Base-by-base conservation (phyloP, 1,140 invertebrate genomes). In the Oreohelix idahoensis region DNA sequence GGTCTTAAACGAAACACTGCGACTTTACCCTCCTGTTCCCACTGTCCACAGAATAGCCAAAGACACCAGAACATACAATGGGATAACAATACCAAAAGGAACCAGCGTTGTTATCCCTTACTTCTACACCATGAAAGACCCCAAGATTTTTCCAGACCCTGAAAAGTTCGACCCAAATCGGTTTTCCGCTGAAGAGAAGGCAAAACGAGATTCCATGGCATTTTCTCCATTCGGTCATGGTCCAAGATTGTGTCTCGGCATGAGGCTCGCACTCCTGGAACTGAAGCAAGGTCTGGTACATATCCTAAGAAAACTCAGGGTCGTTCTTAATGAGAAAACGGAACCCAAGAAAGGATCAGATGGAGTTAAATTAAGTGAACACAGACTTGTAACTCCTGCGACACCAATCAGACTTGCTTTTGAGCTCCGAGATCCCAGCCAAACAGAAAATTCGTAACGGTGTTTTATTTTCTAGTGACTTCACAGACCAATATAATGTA, bases 141-240 rank as follows among this genome's bases (percentile, higher is more conserved):
- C 49, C 32, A 78, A 36, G 58, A 11, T 51, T 4, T 78, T 39
- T 36, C 76, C 76, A 32, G 51, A 78, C n/a, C 76, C 76, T 20
- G 76, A 78, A 36, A 78, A 78, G 38, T 78, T 53, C 49, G 76
- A 78, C 29, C 76, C 76, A 17, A 49, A 78, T 58, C 32, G 91
- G 63, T 91, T 91, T 81, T 85, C 86, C 8, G 20, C 81, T 20
- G 85, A 87, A 78, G 88, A 89, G 42, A 87, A 86, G 35, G 81
- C 75, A 0, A 84, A 84, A 15, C 86, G 88, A 23, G 78, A 84
- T 58, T 49, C 76, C 0, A 53, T 78, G 49, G n/a, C 76, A 17
- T 78, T 53, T 63, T n/a, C n/a, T 29, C 49, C 76, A 29, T 78
- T 78, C n/a, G 76, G 76, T 15, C 29, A 51, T 36, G 76, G 76